Evolutionary conservation across 2,888 invertebrate genomes (phyloP).

Genomic region (Eristalinus aeneus): DNA sequence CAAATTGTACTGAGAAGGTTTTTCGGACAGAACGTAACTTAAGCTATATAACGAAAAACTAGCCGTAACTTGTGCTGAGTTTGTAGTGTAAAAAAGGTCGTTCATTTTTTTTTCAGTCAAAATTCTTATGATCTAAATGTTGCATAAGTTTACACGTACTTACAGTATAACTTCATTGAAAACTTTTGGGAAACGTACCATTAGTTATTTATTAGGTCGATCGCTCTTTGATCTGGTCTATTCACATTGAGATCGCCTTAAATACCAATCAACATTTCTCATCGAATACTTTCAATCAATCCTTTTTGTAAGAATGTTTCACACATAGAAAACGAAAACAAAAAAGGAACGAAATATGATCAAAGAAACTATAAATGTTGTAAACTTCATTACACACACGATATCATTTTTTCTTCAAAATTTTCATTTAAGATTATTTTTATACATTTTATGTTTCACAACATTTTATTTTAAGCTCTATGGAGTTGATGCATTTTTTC

Average conservation of each 20-base stretch:
- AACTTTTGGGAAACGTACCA: background rate
- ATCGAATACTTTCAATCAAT: background rate
- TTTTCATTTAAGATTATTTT: background rate
- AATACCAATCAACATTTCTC: background rate
- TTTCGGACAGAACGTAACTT: too few relatives aligned
- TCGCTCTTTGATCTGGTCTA: background rate
- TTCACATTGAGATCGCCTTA: background rate
- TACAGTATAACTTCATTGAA: background rate
- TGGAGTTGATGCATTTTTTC: background rate
- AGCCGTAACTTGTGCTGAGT: background rate
- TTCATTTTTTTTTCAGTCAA: background rate
- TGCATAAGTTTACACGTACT: background rate
- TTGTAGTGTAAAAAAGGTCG: background rate
- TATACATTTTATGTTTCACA: background rate
- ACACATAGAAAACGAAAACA: background rate
- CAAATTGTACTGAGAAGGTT: too few relatives aligned
- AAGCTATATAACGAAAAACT: too few relatives aligned
- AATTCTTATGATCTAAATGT: background rate
- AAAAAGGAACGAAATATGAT: background rate
- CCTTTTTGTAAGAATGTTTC: background rate
- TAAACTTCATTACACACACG: constrained; percentile 8
- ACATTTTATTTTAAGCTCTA: background rate
- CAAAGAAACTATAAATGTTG: background rate
- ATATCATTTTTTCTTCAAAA: background rate
- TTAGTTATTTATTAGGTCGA: background rate